These are phyloP conservation scores for Chrysolina oricalcia DNA, from an alignment of 2,888 invertebrate genomes.

Conservation along the genomic window DNA sequence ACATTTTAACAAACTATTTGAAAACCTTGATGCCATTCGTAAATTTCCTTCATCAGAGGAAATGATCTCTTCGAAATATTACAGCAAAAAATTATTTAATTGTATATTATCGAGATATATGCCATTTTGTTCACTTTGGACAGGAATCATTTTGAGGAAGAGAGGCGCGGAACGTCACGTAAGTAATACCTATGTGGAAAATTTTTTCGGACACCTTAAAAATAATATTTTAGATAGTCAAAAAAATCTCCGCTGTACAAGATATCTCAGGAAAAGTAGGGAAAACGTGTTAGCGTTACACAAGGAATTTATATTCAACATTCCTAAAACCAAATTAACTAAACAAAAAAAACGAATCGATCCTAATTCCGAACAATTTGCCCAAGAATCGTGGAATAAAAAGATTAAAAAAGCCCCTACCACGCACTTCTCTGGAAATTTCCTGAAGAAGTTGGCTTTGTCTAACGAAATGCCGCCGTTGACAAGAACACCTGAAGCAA, in stretches of 20 bases:
- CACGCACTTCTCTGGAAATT: background rate
- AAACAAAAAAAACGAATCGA: background rate
- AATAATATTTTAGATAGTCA: constrained; percentile 24
- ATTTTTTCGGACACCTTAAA: constrained; percentile 21
- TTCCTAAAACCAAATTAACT: background rate
- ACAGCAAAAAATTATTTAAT: no score
- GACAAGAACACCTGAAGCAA: no score
- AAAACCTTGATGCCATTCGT: no score
- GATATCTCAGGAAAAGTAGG: no score
- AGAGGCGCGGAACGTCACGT: background rate
- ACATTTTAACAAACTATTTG: no score
- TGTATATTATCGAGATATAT: no score
- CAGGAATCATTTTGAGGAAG: constrained; percentile 8
- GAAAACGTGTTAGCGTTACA: constrained; percentile 30
- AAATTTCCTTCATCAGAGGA: no score
- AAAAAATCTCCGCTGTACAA: constrained; percentile 35
- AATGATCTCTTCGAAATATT: no score
- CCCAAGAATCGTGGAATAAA: constrained; percentile 34
- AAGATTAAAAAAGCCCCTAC: background rate
- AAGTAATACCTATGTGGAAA: no score
- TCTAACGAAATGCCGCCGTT: no score
- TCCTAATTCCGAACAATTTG: background rate
- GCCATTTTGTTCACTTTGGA: constrained; percentile 30
- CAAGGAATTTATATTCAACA: constrained; percentile 11
- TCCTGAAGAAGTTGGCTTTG: no score